Evolutionary conservation across 2,797 vertebrate species (phyloP).

Genomic region (Gymnodraco acuticeps): DNA sequence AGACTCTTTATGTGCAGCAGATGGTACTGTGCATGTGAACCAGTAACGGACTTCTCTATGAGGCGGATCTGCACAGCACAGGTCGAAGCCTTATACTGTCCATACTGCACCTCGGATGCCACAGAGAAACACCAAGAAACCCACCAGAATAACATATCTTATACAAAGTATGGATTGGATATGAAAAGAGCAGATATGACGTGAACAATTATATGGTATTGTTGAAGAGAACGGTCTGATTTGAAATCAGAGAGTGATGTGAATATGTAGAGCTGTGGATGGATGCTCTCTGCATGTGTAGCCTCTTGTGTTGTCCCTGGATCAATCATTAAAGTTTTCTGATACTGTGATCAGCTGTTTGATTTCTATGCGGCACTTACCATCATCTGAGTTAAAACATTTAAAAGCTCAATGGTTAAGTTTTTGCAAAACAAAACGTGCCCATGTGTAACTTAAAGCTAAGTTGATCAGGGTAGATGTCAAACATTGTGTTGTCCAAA

Average conservation of each 20-base stretch:
- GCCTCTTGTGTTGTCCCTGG: slow-evolving; percentile 66
- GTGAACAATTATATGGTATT: slow-evolving; percentile 20
- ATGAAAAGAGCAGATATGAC: slow-evolving; percentile 7
- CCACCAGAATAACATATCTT: too few relatives aligned
- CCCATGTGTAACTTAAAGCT: neutral
- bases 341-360: slow-evolving; percentile 67
- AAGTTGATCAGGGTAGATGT: slow-evolving; percentile 54
- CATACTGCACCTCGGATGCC: too few relatives aligned
- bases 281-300: slow-evolving; percentile 73
- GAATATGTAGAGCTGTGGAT: slow-evolving; percentile 60
- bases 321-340: slow-evolving; percentile 64
- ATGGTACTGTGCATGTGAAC: slow-evolving; percentile 21
- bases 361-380: slow-evolving; percentile 59
- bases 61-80: slow-evolving; percentile 19
- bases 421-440: slow-evolving; percentile 24
- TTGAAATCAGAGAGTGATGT: slow-evolving; percentile 45
- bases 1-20: neutral
- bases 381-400: slow-evolving; percentile 14
- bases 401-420: slow-evolving; percentile 4
- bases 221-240: slow-evolving; percentile 37
- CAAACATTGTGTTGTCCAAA: slow-evolving; percentile 69
- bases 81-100: slow-evolving; percentile 40
- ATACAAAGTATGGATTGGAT: slow-evolving; percentile 3
- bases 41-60: slow-evolving; percentile 17
- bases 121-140: too few relatives aligned